Evolutionary conservation across 2,888 invertebrate genomes (phyloP), one percentile per base, ranked within the genome.

Genomic region (Nephrotoma flavescens): DNA sequence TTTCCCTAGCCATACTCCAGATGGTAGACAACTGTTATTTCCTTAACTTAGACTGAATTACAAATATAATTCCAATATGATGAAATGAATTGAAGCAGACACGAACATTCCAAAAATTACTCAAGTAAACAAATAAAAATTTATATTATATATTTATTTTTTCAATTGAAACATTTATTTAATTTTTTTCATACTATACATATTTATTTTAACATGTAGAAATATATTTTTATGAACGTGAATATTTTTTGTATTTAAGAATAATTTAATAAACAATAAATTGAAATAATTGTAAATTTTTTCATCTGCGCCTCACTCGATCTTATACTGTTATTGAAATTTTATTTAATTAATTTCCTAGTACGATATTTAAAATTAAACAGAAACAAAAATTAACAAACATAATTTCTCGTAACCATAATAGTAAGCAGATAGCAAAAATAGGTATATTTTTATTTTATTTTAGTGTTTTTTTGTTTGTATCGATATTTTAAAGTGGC

Each of bases 401-500:
- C 11, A 71, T 71, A 57, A 57, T 31, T 31, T 31, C 31, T 31
- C 31, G 2, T 31, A 31, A 31, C 7, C 15, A 15, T 15, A 57
- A 52, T 52, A 3, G 15, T 52, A 57, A 57, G 52, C 52, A 57
- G 15, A 15, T 57, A 57, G 15, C 52, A 57, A 57, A 57, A 57
- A 57, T 57, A 57, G n/a, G 52, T 57, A 31, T 71, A 71, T 31
- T 71, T 71, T 52, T 9, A 9, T 31, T 7, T 71, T 31, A 7
- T 7, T 31, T 31, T 31, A 31, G 31, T 31, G 2, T 31, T 31
- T 7, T 71, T 0, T 71, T 71, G 31, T 31, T 71, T 71, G 4
- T 71, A 31, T 31, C 31, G 31, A 31, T 15, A 42, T 86, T 86
- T 88, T 91, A 91, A 89, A 91, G 89, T 41, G 89, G 88, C 88